Evolutionary conservation across 2,797 vertebrate species (phyloP).

Genomic region (Todus mexicanus): DNA sequence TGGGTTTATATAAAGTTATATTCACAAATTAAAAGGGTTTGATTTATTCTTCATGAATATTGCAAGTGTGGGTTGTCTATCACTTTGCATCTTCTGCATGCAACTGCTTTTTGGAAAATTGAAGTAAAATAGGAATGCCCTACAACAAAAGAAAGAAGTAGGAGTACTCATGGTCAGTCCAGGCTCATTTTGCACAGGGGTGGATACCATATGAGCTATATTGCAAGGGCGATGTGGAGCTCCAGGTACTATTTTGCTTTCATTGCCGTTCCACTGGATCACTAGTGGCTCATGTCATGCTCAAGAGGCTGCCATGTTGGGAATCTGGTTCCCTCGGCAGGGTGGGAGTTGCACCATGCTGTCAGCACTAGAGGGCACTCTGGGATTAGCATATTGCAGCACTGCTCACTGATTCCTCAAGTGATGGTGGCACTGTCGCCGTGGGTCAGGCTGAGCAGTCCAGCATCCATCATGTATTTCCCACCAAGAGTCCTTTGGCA

Average conservation of each 20-base stretch:
- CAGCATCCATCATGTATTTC: fast-evolving
- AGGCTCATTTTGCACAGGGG: not conserved
- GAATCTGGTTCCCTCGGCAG: not conserved
- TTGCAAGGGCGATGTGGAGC: not conserved
- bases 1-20: not conserved
- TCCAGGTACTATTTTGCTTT: fast-evolving
- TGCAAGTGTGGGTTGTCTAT: not conserved
- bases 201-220: not conserved
- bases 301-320: not conserved
- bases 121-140: not conserved
- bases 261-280: fast-evolving
- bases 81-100: not conserved
- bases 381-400: not conserved
- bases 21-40: not conserved
- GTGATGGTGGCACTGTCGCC: not conserved
- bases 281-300: not conserved
- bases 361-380: slow-evolving; percentile 44
- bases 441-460: not conserved
- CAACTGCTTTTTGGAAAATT: not conserved
- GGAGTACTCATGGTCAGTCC: fast-evolving
- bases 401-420: fast-evolving
- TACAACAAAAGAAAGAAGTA: not conserved
- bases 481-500: fast-evolving
- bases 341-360: not conserved
- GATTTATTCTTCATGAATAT: not conserved